Evolutionary conservation across 92 coral and sea anemone species (phyloP).

Genomic region (Diadumene lineata): DNA sequence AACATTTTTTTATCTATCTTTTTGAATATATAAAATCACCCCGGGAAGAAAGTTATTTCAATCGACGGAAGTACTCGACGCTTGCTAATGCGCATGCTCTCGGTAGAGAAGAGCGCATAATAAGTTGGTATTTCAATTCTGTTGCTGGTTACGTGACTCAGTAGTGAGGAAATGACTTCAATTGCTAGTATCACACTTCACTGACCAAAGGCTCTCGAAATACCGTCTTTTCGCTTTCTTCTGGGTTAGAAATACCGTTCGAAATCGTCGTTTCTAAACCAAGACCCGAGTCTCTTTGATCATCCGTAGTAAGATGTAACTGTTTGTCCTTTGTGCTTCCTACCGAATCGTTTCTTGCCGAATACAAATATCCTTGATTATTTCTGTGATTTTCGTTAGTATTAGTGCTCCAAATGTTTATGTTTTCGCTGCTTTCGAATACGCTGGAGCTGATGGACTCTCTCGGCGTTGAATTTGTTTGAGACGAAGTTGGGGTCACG

Average conservation of each 20-base stretch:
- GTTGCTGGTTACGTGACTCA: no score
- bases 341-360: conserved; percentile 18
- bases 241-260: conserved; percentile 18
- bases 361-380: conserved; percentile 18
- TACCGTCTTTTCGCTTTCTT: conserved; percentile 37
- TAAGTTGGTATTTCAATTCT: no score
- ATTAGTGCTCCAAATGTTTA: conserved; percentile 21
- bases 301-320: not conserved
- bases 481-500: conserved; percentile 71
- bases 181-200: conserved; percentile 43
- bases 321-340: conserved; percentile 3
- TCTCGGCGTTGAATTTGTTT: conserved; percentile 70
- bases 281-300: conserved; percentile 45
- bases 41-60: not conserved
- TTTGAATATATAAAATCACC: not conserved
- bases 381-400: conserved; percentile 26
- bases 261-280: conserved; percentile 36
- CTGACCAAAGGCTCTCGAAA: conserved; percentile 58
- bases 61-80: not conserved
- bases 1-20: no score
- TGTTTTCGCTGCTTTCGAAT: conserved; percentile 66
- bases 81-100: not conserved
- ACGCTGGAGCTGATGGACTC: conserved; percentile 80
- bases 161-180: no score
- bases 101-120: not conserved